These are phyloP conservation scores for Oreortyx pictus DNA, from an alignment of 2,797 vertebrate species.

Conservation along the genomic window DNA sequence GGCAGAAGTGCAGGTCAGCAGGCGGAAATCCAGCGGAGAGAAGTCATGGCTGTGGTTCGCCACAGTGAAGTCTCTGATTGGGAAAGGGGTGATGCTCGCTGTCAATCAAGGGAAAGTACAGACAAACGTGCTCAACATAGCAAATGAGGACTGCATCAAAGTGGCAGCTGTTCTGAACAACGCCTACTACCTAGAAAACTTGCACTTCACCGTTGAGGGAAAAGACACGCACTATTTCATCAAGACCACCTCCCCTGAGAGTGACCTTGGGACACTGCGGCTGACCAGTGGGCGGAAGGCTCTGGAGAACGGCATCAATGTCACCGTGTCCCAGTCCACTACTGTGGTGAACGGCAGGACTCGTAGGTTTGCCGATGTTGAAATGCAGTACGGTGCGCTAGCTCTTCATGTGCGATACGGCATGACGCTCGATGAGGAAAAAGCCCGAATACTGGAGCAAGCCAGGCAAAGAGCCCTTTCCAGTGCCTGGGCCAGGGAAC, in stretches of 20 bases:
- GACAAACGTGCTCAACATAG: conserved; percentile 94
- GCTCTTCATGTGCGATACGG: conserved; percentile 96
- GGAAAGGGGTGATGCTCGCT: conserved; percentile 96
- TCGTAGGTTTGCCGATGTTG: conserved; percentile 96
- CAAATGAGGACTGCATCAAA: conserved; percentile 98
- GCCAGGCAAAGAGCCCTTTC: conserved; percentile 95
- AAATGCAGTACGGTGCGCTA: conserved; percentile 90
- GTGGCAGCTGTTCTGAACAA: conserved; percentile 96
- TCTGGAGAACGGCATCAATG: conserved; percentile 96
- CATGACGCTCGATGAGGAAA: conserved; percentile 95
- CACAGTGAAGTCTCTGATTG: conserved; percentile 92
- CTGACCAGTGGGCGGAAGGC: conserved; percentile 94
- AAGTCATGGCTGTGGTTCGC: conserved; percentile 98
- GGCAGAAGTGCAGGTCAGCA: conserved; percentile 91
- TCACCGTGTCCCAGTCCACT: conserved; percentile 97
- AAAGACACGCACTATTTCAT: conserved; percentile 98
- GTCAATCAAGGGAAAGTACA: conserved; percentile 94
- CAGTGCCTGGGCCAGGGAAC: conserved; percentile 93
- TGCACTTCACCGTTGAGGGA: conserved; percentile 95
- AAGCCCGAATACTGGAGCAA: conserved; percentile 92
- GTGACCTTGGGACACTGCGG: conserved; percentile 91
- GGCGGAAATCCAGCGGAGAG: conserved; percentile 82
- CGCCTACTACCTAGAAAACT: conserved; percentile 95
- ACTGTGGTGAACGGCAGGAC: conserved; percentile 95
- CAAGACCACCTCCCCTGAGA: conserved; percentile 93